Conservation (phyloP, 1,140 invertebrate species). For the Delia radicum region DNA sequence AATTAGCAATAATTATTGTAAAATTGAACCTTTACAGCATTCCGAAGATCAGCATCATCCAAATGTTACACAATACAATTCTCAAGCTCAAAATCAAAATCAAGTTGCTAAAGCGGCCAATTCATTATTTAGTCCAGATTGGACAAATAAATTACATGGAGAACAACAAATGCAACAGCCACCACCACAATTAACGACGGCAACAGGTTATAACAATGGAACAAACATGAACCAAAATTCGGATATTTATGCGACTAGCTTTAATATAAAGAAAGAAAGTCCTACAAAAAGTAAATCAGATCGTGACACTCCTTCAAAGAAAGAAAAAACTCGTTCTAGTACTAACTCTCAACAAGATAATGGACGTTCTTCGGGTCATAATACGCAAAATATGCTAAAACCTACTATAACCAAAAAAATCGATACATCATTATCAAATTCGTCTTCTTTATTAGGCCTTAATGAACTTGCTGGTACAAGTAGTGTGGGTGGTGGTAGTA, state of each 20-base stretch:
- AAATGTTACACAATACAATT: neutral
- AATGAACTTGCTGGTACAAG: slow-evolving; percentile 35
- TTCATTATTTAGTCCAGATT: slow-evolving; percentile 52
- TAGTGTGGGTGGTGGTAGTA: slow-evolving; percentile 30
- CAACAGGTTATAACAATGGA: neutral
- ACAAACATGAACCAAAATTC: slow-evolving; percentile 3
- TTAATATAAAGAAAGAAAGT: slow-evolving; percentile 25
- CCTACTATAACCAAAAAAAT: neutral
- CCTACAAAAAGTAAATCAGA: slow-evolving; percentile 9
- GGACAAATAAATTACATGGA: slow-evolving; percentile 39
- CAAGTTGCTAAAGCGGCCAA: slow-evolving; percentile 32
- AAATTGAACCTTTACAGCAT: slow-evolving; percentile 23
- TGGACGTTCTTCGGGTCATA: neutral
- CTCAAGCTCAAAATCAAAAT: slow-evolving; percentile 24
- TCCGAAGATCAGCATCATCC: slow-evolving; percentile 11
- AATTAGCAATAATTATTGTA: slow-evolving; percentile 17
- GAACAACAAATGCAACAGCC: neutral
- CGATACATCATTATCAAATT: neutral
- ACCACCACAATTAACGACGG: neutral
- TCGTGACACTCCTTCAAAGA: slow-evolving; percentile 29
- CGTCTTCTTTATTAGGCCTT: neutral
- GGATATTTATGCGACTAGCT: neutral
- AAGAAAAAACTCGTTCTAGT: slow-evolving; percentile 28
- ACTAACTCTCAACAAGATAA: neutral
- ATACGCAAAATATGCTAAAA: neutral